Evolutionary conservation across 2,888 invertebrate species (phyloP), one percentile per base, ranked within the genome.

Genomic region (Rotaria magnacalcarata): DNA sequence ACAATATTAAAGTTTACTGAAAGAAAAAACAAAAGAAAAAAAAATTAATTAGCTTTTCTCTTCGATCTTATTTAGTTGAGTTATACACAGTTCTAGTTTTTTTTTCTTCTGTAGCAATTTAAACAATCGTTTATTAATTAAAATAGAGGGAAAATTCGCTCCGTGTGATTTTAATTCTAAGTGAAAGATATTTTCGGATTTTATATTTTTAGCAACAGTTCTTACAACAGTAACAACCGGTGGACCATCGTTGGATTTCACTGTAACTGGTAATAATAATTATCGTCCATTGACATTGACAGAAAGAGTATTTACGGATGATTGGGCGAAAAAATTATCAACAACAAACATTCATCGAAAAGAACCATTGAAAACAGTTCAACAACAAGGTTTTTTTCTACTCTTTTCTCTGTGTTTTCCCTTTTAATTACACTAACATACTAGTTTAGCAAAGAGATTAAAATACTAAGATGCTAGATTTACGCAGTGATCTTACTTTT

Each of bases 281-380:
- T n/a, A 47, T 80, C 74, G 74, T 19, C 41, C 74, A 74, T 41
- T 74, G 43, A 80, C 47, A 80, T n/a, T 19, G 1, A 80, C 24
- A 47, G 80, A 47, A 43, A 80, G 47, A 80, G 47, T 80, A 80
- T n/a, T 80, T n/a, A 10, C 47, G 14, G 47, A 80, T 80, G 80
- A 80, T 47, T 47, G 80, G 80, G 34, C 80, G 14, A 80, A 80
- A 21, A 75, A 21, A 11, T 47, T 75, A 24, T 75, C n/a, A 16
- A 43, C 43, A 43, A 47, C 47, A 47, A 80, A 67, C 34, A 34
- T 1, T 34, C 27, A 67, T 19, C 67, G 67, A 67, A 67, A 80
- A 47, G 80, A 80, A n/a, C 21, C 54, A 54, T 11, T n/a, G 8
- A 47, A 1, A 24, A 24, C 80, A 80, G 47, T 80, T n/a, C 43